A percentile compares a stretch with the other conserved stretches of the same genome.
Evolutionary conservation across 2,113 vertebrate species (phyloP).

Genomic region (Indicator indicator): DNA sequence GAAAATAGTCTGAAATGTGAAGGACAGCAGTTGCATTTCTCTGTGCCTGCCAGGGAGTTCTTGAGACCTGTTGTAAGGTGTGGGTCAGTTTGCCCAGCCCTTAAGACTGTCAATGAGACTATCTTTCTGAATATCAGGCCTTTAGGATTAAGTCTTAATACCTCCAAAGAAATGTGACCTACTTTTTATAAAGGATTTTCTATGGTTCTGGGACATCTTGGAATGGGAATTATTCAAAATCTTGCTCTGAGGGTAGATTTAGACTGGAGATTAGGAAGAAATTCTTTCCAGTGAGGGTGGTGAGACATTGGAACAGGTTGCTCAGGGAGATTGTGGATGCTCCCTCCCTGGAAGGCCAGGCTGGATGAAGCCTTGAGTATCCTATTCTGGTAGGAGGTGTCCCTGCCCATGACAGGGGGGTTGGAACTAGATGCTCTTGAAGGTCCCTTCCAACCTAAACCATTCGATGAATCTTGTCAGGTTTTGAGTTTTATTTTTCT

Average conservation of each 20-base stretch:
- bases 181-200: conserved; percentile 19
- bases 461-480: background rate
- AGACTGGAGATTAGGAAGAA: no score
- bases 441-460: no score
- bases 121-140: background rate
- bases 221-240: background rate
- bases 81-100: background rate
- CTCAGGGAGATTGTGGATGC: no score
- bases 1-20: background rate
- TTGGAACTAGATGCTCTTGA: no score
- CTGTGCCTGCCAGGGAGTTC: background rate
- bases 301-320: no score
- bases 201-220: background rate
- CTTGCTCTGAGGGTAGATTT: background rate
- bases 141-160: background rate
- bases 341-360: no score
- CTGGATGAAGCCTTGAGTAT: no score
- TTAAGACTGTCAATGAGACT: background rate
- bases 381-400: no score
- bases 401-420: no score
- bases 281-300: no score
- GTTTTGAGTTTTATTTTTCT: background rate
- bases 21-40: background rate
- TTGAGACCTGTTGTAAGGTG: background rate
- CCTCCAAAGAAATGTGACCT: background rate